Evolutionary conservation across 2,113 vertebrate genomes (phyloP).

Genomic region (Gnathonemus echidnorhynchus): DNA sequence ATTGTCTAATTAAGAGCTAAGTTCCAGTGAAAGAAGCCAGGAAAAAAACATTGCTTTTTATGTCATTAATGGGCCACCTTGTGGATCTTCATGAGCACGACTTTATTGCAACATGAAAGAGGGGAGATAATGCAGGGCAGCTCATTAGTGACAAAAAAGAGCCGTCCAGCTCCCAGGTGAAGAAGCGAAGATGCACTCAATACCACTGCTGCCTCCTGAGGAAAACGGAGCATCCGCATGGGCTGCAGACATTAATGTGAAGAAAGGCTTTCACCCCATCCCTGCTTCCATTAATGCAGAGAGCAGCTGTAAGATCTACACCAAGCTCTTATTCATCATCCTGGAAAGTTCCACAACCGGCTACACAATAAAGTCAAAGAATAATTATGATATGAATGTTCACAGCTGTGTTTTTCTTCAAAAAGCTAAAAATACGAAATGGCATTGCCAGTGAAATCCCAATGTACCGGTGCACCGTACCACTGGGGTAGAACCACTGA

Average conservation of each 20-base stretch:
- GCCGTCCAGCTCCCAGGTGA: neutral
- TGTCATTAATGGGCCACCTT: neutral
- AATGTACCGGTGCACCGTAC: neutral
- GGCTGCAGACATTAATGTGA: neutral
- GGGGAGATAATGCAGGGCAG: neutral
- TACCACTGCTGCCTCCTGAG: neutral
- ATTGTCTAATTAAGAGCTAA: neutral
- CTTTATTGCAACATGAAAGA: constrained; percentile 2
- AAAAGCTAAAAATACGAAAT: neutral
- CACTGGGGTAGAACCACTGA: neutral
- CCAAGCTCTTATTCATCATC: neutral
- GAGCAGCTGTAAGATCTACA: neutral
- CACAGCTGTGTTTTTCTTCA: neutral
- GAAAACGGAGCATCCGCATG: too few species aligned
- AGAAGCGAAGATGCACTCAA: neutral
- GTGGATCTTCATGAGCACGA: neutral
- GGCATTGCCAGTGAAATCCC: neutral
- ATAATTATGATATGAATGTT: neutral
- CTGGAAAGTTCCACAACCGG: neutral
- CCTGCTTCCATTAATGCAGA: neutral
- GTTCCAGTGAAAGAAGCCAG: neutral
- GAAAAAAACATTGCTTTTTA: neutral
- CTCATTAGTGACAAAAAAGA: constrained; percentile 11
- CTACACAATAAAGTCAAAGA: neutral
- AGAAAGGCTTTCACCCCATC: neutral